Percentiles rank a stretch among this genome's conserved stretches.
phyloP scores from a whole-genome alignment of 1,140 invertebrate species.

The Heliothis subflexa region DNA sequence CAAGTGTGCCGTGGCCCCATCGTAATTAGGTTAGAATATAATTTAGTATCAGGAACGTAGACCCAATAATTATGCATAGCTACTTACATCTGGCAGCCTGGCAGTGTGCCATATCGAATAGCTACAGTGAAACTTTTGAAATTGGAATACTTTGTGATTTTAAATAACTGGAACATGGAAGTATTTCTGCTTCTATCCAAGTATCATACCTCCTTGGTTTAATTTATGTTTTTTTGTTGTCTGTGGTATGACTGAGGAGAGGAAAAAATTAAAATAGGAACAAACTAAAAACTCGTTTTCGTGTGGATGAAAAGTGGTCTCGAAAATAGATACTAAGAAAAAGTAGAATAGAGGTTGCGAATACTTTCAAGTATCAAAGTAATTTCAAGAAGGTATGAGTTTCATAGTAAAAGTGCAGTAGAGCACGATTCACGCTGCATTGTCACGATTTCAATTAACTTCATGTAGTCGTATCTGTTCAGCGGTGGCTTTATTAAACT shows the following conservation, averaged over 20 bases:
- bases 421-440: neutral
- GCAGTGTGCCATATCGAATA: conserved; percentile 48
- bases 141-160: conserved; percentile 28
- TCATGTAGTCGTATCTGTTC: neutral
- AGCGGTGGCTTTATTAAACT: conserved; percentile 1
- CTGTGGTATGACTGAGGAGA: too few species aligned
- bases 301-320: too few species aligned
- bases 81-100: conserved; percentile 49
- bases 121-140: conserved; percentile 29
- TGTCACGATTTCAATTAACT: conserved; percentile 36
- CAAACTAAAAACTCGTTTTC: neutral
- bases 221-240: too few species aligned
- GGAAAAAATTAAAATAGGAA: neutral
- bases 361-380: too few species aligned
- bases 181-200: neutral
- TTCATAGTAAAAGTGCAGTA: neutral
- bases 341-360: too few species aligned
- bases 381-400: neutral
- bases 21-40: conserved; percentile 41
- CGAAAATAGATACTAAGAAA: too few species aligned
- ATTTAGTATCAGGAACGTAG: conserved; percentile 39
- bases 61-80: conserved; percentile 52
- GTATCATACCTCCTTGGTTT: neutral
- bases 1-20: conserved; percentile 1
- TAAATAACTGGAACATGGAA: conserved; percentile 17